phyloP scores from a whole-genome alignment of 2,113 vertebrate genomes.

The Nyctibius bracteatus region DNA sequence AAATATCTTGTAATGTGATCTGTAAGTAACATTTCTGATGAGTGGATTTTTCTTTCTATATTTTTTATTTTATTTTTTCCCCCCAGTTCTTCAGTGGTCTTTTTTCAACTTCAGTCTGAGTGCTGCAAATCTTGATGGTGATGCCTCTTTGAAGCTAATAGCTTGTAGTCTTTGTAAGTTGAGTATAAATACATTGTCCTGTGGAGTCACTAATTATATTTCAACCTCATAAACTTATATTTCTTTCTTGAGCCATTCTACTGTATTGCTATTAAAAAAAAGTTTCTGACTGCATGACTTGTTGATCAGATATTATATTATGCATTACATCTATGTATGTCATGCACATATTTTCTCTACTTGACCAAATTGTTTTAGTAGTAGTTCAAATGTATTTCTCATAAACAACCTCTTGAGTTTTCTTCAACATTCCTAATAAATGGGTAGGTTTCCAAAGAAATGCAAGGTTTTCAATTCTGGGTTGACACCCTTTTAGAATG shows the following conservation, averaged over 20 bases:
- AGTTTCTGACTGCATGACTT: background rate
- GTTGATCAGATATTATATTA: background rate
- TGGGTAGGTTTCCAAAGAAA: background rate
- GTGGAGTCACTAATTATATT: background rate
- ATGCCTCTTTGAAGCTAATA: background rate
- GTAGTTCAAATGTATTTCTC: background rate
- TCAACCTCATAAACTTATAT: background rate
- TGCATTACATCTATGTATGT: background rate
- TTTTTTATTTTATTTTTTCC: background rate
- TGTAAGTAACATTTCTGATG: background rate
- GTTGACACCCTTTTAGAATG: background rate
- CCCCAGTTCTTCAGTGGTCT: accelerated
- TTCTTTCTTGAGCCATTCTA: background rate
- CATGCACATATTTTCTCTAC: background rate
- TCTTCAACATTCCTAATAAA: background rate
- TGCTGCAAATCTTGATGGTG: background rate
- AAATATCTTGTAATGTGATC: background rate
- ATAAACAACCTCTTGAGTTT: background rate
- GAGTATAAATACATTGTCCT: background rate
- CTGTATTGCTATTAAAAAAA: background rate
- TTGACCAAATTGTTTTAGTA: background rate
- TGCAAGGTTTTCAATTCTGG: background rate
- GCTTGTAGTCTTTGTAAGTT: background rate
- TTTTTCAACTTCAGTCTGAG: background rate
- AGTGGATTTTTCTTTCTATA: background rate